These are phyloP conservation scores for Rafetus swinhoei DNA, from an alignment of 2,113 vertebrate species.

Conservation along the genomic window DNA sequence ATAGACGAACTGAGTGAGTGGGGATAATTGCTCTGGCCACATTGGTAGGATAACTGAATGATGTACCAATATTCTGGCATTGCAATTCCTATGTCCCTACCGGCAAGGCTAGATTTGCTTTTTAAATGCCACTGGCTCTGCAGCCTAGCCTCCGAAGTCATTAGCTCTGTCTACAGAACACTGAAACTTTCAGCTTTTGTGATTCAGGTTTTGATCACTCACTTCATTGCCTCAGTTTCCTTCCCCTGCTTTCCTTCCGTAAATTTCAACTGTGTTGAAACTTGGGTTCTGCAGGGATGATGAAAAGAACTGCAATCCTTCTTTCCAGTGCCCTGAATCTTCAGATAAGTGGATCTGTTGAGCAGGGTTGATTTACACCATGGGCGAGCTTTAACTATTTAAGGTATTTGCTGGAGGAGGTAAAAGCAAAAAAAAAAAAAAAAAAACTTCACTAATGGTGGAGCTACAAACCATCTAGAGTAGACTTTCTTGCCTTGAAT, in stretches of 20 bases:
- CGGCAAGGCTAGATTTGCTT: background rate
- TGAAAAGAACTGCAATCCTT: background rate
- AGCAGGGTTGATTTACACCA: background rate
- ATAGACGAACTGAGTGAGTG: background rate
- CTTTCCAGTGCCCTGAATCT: background rate
- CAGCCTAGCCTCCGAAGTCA: background rate
- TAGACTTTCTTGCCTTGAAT: background rate
- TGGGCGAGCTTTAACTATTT: background rate
- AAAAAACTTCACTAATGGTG: background rate
- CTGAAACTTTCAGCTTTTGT: background rate
- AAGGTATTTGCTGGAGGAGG: background rate
- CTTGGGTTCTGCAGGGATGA: background rate
- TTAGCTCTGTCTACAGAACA: background rate
- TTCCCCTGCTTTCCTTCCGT: accelerated
- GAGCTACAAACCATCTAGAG: background rate
- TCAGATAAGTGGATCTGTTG: background rate
- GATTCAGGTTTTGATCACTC: background rate
- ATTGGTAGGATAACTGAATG: background rate
- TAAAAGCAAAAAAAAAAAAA: background rate
- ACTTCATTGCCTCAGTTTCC: background rate
- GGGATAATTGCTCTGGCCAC: slow-evolving; percentile 1
- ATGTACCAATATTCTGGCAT: background rate
- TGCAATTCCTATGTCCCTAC: background rate
- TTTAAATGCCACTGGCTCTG: background rate
- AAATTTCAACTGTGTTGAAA: background rate